Base-by-base conservation (phyloP, 2,797 vertebrate genomes). In the Xenops minutus region DNA sequence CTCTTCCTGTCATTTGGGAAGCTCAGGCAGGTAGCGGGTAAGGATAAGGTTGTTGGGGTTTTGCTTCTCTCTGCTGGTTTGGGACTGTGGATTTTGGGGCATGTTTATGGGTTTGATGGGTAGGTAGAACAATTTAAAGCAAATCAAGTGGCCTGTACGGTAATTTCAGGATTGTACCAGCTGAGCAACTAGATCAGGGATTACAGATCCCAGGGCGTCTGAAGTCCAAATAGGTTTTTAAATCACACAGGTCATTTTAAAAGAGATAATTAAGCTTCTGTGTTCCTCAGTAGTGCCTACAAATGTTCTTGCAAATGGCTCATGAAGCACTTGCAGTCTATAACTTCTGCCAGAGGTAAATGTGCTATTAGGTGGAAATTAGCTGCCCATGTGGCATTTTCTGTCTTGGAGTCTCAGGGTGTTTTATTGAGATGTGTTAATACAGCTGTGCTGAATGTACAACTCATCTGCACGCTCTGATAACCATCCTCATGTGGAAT, bases 221-320 rank as follows among this genome's bases (percentile, higher is more conserved):
- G 39, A 63, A 73, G 52, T 86, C 72, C 92, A 83, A 85, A 91
- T 85, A 39, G 46, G 23, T 77, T 92, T 95, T 83, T 85, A 62
- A 95, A 91, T 92, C 34, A 37, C 71, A 14, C 41, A 75, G 81
- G 71, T 93, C 52, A 78, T 93, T 91, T 94, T 13, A 59, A 77
- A 72, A 78, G 64, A 74, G 78, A 74, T 78, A 95, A 86, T 96
- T 93, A 92, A 84, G 76, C 77, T 93, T 63, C 79, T 34, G 23
- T 74, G 54, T 64, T 91, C 52, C 68, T 88, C 27, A 43, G 27
- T 67, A 90, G 43, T 86, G 56, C 52, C 82, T 91, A 76, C 69
- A 86, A 93, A 84, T 72, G 76, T 91, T 95, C 30, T 37, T 66
- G 48, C 8, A 9, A 89, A 87, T 77, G 87, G 62, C 72, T 95